Base-by-base conservation (phyloP, 1,140 invertebrate genomes). In the Geopemphigus sp. region DNA sequence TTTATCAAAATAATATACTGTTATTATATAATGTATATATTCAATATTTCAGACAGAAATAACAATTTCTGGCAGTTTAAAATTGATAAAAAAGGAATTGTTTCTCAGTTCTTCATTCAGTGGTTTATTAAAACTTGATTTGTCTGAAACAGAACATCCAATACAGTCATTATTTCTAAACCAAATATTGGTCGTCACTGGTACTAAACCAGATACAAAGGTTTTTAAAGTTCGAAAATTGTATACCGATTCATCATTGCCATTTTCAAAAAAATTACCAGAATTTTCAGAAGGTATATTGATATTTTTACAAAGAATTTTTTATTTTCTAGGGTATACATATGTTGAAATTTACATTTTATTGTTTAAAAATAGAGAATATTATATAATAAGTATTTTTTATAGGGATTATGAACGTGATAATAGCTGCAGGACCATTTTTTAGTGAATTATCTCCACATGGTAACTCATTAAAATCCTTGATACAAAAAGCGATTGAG, bases 31-130 rank as follows among this genome's bases (percentile, higher is more conserved):
- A 39, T 39, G 32, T 39, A 39, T 39, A 39, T 72, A 54, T 32
- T 53, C 5, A 5, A 54, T 72, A 17, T 78, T 78, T 50, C 22
- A 78, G 74, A 45, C 24, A 47, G 32, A 78, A 29, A 63, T 78
- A 14, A 78, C 74, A 1, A 63, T 78, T 63, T 63, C 32, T 50
- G 74, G 74, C 24, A 78, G 22, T 63, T 63, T 78, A 12, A 61
- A 61, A 12, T 29, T 78, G 10, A 78, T 78, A 19, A 78, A 78
- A 50, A 78, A 63, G 29, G 74, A 78, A 78, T 61, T 78, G 8
- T 78, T 50, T 63, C 22, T 78, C 5, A 61, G 45, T 78, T 78
- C 74, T 0, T 5, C 17, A 26, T 5, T 63, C 8, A n/a, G n/a
- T n/a, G 74, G 74, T 78, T 63, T 50, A 5, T 19, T 78, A 26